These are phyloP conservation scores for Drosophila neoperkinsi DNA, from an alignment of 2,888 invertebrate genomes.

Conservation along the genomic window DNA sequence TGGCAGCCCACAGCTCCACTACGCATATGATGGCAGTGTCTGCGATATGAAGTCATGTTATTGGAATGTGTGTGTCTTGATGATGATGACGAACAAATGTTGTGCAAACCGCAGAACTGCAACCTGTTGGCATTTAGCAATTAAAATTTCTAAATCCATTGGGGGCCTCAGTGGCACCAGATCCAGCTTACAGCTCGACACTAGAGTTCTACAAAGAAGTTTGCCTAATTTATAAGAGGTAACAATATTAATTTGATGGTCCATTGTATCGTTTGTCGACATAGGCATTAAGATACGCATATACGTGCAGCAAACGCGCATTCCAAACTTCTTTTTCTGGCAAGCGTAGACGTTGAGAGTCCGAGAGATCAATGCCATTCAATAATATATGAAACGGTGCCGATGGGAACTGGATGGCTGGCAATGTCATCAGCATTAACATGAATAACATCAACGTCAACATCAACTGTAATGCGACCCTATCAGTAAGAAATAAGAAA, in stretches of 20 bases:
- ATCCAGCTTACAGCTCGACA: background rate
- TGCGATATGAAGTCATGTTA: conserved; percentile 71
- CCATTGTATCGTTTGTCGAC: conserved; percentile 62
- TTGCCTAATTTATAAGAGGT: conserved; percentile 26
- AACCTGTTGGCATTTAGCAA: conserved; percentile 69
- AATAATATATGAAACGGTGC: conserved; percentile 42
- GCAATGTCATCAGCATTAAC: conserved; percentile 46
- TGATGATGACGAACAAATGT: conserved; percentile 53
- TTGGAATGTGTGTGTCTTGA: conserved; percentile 71
- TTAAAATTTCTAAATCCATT: conserved; percentile 42
- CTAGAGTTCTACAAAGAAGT: background rate
- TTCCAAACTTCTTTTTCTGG: conserved; percentile 10
- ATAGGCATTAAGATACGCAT: conserved; percentile 52
- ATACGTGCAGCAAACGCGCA: conserved; percentile 3
- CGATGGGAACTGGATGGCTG: conserved; percentile 36
- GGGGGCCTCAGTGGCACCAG: background rate
- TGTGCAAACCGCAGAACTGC: conserved; percentile 58
- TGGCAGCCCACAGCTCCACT: background rate
- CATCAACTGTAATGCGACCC: conserved; percentile 32
- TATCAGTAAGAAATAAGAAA: conserved; percentile 52
- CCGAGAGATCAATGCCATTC: conserved; percentile 46
- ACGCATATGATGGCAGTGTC: conserved; percentile 32
- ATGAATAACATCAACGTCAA: conserved; percentile 39
- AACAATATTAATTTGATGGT: conserved; percentile 49
- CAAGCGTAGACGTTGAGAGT: background rate